Evolutionary conservation across 2,888 invertebrate species (phyloP).

Genomic region (Crocallis elinguaria): DNA sequence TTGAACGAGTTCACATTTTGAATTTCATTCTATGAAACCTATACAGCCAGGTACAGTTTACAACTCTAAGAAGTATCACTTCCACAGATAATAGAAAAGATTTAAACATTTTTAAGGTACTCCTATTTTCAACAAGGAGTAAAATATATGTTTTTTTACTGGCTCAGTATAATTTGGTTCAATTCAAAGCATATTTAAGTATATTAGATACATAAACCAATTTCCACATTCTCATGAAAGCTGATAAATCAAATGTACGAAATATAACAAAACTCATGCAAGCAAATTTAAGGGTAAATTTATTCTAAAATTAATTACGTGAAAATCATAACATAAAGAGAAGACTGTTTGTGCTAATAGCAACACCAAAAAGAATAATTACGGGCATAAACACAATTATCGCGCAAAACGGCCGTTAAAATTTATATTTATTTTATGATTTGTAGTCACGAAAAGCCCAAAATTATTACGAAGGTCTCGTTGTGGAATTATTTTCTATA

Average conservation of each 20-base stretch:
- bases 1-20: neutral
- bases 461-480: constrained; percentile 29
- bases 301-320: constrained; percentile 3
- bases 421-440: constrained; percentile 51
- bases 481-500: constrained; percentile 21
- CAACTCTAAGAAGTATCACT: no score
- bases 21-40: no score
- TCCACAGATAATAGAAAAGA: no score
- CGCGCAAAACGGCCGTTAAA: constrained; percentile 42
- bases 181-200: no score
- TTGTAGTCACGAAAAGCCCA: constrained; percentile 46
- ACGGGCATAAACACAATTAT: constrained; percentile 49
- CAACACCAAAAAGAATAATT: constrained; percentile 47
- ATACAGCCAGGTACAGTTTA: no score
- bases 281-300: neutral
- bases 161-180: no score
- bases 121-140: no score
- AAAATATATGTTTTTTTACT: no score
- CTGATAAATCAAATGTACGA: neutral
- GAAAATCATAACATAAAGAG: constrained; percentile 9
- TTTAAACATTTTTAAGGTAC: no score
- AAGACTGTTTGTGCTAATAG: constrained; percentile 37
- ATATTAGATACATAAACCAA: no score
- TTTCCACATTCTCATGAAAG: no score
- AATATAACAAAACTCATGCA: neutral